Conservation (phyloP, 2,888 invertebrate species). For the Entomobrya multifasciata region DNA sequence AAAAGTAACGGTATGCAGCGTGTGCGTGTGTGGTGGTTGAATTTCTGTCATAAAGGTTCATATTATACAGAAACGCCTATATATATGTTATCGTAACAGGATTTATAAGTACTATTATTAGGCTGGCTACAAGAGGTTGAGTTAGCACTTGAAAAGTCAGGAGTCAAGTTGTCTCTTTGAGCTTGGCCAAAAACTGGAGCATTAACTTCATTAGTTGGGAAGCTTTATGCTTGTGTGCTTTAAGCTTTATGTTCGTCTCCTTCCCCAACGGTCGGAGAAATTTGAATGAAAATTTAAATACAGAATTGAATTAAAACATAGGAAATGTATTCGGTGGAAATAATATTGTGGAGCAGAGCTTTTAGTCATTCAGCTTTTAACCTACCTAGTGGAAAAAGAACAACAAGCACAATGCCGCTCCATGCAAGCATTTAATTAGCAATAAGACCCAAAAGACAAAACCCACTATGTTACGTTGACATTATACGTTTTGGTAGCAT, state of each 20-base stretch:
- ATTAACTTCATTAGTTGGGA: slow-evolving; percentile 14
- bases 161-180: slow-evolving; percentile 7
- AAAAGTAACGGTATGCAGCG: no score
- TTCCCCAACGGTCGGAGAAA: neutral
- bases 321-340: slow-evolving; percentile 8
- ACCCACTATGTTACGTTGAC: neutral
- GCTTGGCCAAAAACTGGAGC: slow-evolving; percentile 23
- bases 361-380: neutral
- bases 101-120: neutral
- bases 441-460: slow-evolving; percentile 16
- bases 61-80: neutral
- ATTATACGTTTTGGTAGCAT: no score
- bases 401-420: neutral
- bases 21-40: no score
- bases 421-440: slow-evolving; percentile 19
- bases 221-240: neutral
- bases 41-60: neutral
- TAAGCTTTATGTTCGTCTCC: no score
- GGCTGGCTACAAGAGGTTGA: neutral
- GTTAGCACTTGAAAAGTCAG: neutral
- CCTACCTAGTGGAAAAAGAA: neutral
- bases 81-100: neutral
- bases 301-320: slow-evolving; percentile 15
- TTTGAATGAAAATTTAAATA: slow-evolving; percentile 30
- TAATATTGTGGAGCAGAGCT: neutral